phyloP scores from a whole-genome alignment of 2,888 invertebrate species.

The Yponomeuta sedellus region DNA sequence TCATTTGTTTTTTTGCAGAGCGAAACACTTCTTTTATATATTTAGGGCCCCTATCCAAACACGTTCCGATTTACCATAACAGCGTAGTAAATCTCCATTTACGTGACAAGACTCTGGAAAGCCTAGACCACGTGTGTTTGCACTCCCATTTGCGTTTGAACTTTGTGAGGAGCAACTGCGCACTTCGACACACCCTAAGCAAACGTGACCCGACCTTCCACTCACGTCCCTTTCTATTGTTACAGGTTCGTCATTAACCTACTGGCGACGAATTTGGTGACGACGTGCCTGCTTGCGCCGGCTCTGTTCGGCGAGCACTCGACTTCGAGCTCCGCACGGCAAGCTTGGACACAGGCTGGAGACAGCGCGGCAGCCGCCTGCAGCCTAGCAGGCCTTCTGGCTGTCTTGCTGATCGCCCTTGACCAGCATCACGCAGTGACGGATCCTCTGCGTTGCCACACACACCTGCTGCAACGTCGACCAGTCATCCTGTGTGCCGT shows the following conservation, averaged over 20 bases:
- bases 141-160: not conserved
- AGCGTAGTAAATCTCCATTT: not conserved
- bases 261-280: slow-evolving; percentile 67
- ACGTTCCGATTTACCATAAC: not conserved
- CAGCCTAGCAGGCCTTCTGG: slow-evolving; percentile 54
- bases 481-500: slow-evolving; percentile 69
- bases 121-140: not conserved
- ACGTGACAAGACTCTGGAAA: not conserved
- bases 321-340: slow-evolving; percentile 77
- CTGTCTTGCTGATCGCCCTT: slow-evolving; percentile 65
- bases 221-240: slow-evolving; percentile 41
- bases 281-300: slow-evolving; percentile 68
- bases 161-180: slow-evolving; percentile 8
- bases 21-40: too few species aligned
- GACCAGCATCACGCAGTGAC: slow-evolving; percentile 75
- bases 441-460: slow-evolving; percentile 70
- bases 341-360: slow-evolving; percentile 74
- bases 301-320: slow-evolving; percentile 75
- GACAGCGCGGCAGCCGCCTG: slow-evolving; percentile 61
- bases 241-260: slow-evolving; percentile 81
- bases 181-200: slow-evolving; percentile 3
- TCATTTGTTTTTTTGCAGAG: too few species aligned
- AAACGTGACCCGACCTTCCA: slow-evolving; percentile 5
- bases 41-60: not conserved
- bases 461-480: slow-evolving; percentile 63